Conservation (phyloP, 2,113 vertebrate genomes). For the Phycodurus eques region DNA sequence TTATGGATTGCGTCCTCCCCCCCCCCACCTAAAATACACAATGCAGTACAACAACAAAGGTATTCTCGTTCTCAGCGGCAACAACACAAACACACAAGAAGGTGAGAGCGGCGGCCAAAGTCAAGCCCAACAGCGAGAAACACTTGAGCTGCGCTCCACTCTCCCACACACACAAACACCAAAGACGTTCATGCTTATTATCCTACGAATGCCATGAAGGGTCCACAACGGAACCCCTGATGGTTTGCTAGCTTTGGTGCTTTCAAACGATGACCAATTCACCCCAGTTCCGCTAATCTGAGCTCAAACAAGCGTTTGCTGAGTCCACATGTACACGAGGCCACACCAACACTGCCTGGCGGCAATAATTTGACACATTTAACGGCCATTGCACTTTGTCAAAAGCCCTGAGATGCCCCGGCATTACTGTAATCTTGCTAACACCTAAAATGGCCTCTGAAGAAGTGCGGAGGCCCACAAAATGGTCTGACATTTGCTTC, state of each 20-base stretch:
- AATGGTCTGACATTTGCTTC: slow-evolving; percentile 36
- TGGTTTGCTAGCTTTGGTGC: slow-evolving; percentile 29
- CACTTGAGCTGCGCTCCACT: slow-evolving; percentile 43
- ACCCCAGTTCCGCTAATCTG: slow-evolving; percentile 39
- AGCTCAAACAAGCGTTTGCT: slow-evolving; percentile 33
- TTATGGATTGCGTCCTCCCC: too few species aligned
- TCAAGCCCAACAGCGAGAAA: slow-evolving; percentile 33
- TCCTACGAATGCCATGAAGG: slow-evolving; percentile 13
- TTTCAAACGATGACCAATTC: slow-evolving; percentile 36
- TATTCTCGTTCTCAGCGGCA: neutral
- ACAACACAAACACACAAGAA: slow-evolving; percentile 40
- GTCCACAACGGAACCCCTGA: slow-evolving; percentile 9
- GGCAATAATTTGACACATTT: neutral
- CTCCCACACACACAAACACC: slow-evolving; percentile 40
- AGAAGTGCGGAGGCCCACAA: slow-evolving; percentile 26
- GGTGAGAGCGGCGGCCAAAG: slow-evolving; percentile 44
- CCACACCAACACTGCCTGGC: slow-evolving; percentile 4
- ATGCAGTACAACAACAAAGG: neutral
- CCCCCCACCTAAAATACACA: too few species aligned
- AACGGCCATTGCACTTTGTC: neutral
- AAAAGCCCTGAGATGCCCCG: neutral
- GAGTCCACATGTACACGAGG: slow-evolving; percentile 19
- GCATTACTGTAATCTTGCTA: slow-evolving; percentile 4
- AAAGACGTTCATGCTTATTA: neutral
- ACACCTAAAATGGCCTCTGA: slow-evolving; percentile 33